Percentiles rank a stretch among this genome's conserved stretches.
phyloP scores from a whole-genome alignment of 2,797 vertebrate species.

The Megaceryle alcyon region DNA sequence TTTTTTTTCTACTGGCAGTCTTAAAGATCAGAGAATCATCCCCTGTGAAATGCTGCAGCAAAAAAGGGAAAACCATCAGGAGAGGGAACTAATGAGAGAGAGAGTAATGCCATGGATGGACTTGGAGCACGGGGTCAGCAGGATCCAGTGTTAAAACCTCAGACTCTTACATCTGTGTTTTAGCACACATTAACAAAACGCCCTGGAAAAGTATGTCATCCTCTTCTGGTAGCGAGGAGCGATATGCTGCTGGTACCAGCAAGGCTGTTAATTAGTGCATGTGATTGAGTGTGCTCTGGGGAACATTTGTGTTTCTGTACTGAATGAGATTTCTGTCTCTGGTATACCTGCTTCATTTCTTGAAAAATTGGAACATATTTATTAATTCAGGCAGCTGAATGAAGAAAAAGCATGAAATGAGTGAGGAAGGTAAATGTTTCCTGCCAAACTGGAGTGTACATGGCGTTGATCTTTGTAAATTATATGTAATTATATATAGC shows the following conservation, averaged over 20 bases:
- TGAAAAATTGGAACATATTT: background rate
- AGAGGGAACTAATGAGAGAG: background rate
- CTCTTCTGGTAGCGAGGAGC: background rate
- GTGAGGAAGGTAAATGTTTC: background rate
- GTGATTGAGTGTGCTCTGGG: constrained; percentile 60
- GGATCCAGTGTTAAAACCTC: background rate
- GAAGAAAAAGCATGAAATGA: background rate
- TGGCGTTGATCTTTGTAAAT: background rate
- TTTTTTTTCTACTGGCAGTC: background rate
- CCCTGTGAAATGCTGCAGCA: background rate
- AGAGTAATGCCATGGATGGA: background rate
- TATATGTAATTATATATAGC: background rate
- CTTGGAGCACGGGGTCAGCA: accelerated
- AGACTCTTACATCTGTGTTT: background rate
- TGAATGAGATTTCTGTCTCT: constrained; percentile 37
- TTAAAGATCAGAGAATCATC: background rate
- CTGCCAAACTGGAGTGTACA: background rate
- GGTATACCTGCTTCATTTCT: background rate
- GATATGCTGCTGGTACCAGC: constrained; percentile 13
- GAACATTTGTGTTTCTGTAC: background rate
- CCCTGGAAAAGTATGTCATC: constrained; percentile 55
- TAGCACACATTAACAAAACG: constrained; percentile 11
- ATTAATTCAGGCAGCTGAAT: constrained; percentile 27
- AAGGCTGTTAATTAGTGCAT: constrained; percentile 63
- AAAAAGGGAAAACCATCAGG: background rate